Base-by-base conservation (phyloP, 1,140 invertebrate genomes). In the Sarcophaga peregrina region DNA sequence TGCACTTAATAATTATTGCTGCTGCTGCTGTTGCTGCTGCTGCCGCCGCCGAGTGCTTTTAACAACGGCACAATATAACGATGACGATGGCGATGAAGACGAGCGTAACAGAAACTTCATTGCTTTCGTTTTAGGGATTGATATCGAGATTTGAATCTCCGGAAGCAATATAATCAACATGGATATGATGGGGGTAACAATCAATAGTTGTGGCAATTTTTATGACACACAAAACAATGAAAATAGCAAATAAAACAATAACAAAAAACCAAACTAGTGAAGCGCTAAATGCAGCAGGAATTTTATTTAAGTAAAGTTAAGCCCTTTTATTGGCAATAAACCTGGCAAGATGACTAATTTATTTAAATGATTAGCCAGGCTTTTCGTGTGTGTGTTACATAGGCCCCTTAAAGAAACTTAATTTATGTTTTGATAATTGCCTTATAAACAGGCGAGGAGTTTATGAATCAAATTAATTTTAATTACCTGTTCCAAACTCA, bases 91-190 rank as follows among this genome's bases (percentile, higher is more conserved):
- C 25, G 25, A 37, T 37, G n/a, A 20, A 15, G n/a, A 50, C 11
- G 9, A 50, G 25, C 17, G 72, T 37, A 37, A 50, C 13, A 50
- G 25, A 76, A 50, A 47, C 13, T 20, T 47, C 74, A 46, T 50
- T 47, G 74, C 47, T 78, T 78, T 50, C 47, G 17, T 78, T 78
- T 78, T 75, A 47, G 52, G 80, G 80, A 81, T 81, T 72, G 80
- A 72, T 48, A 81, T 81, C 80, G 62, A 54, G 80, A 81, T 81
- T 72, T 62, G 80, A 81, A 81, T 81, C 87, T 88, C 86, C 87
- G 87, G 87, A 88, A 88, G 87, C 87, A 72, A 81, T 68, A 72
- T 81, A 81, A 62, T 78, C 75, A 78, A 50, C 75, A 20, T 20
- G 20, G 47, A 76, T n/a, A 46, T 15, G 74, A 47, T 76, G 74